phyloP scores from a whole-genome alignment of 2,113 vertebrate genomes.

The Anser brachyrhynchus region DNA sequence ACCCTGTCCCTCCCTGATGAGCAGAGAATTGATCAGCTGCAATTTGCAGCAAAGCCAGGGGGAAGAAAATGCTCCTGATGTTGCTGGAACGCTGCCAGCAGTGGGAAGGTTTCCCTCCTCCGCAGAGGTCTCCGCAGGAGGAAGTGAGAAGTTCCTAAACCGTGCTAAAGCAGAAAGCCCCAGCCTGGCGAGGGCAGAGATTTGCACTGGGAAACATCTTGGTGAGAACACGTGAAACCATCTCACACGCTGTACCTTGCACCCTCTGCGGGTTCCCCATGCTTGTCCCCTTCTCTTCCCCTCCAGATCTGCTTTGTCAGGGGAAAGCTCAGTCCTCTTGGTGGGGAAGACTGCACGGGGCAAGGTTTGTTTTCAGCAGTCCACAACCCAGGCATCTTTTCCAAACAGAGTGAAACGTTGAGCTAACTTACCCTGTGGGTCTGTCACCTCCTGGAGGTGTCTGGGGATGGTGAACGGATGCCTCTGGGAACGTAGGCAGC shows the following conservation, averaged over 20 bases:
- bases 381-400: background rate
- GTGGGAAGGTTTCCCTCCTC: background rate
- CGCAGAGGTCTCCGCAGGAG: background rate
- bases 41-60: background rate
- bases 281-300: background rate
- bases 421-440: background rate
- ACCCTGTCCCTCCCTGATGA: background rate
- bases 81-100: background rate
- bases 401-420: background rate
- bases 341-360: background rate
- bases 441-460: background rate
- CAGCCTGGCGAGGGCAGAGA: background rate
- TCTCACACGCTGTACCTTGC: background rate
- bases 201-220: background rate
- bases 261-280: too few relatives aligned
- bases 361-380: background rate
- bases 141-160: background rate
- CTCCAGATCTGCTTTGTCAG: background rate
- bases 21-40: background rate
- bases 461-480: background rate
- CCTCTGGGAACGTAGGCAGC: background rate
- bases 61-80: background rate
- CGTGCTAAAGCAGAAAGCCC: background rate
- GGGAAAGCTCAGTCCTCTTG: background rate
- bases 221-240: background rate